These are phyloP conservation scores for Platorchestia sp. DNA, from an alignment of 1,140 invertebrate genomes.

Conservation along the genomic window DNA sequence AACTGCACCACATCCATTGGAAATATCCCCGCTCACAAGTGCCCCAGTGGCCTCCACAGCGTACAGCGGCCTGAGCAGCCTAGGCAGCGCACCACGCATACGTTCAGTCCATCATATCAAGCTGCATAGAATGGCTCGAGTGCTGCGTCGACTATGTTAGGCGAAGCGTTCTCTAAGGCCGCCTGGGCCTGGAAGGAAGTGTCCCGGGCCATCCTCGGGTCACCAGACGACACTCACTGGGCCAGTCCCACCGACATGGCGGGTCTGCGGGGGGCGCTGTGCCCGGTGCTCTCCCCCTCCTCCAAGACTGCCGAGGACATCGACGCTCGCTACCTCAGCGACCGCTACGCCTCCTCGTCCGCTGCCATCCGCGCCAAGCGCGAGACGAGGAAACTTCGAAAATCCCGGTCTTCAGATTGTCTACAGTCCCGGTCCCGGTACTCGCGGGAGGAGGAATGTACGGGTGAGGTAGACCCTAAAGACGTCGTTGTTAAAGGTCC, in stretches of 20 bases:
- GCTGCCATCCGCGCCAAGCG: background rate
- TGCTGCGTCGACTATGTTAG: background rate
- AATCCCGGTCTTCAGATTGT: conserved; percentile 46
- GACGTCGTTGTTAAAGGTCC: conserved; percentile 10
- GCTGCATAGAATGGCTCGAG: background rate
- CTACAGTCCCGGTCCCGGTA: background rate
- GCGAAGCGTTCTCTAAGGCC: conserved; percentile 27
- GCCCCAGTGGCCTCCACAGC: background rate
- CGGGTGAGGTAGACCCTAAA: background rate
- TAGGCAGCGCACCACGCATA: background rate
- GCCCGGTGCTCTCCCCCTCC: conserved; percentile 16
- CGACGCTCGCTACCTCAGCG: conserved; percentile 5
- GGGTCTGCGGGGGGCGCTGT: conserved; percentile 34
- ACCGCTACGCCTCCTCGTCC: background rate
- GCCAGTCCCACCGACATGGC: conserved; percentile 58
- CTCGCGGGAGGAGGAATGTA: background rate
- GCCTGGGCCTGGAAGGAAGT: conserved; percentile 35
- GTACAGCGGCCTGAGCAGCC: background rate
- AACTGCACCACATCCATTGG: background rate
- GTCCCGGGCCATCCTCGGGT: conserved; percentile 21
- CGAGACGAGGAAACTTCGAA: background rate
- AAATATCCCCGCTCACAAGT: background rate
- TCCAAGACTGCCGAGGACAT: background rate
- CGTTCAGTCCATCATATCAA: background rate
- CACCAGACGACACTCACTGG: conserved; percentile 40